phyloP scores from a whole-genome alignment of 1,140 invertebrate genomes.

The Drosophila cardini region DNA sequence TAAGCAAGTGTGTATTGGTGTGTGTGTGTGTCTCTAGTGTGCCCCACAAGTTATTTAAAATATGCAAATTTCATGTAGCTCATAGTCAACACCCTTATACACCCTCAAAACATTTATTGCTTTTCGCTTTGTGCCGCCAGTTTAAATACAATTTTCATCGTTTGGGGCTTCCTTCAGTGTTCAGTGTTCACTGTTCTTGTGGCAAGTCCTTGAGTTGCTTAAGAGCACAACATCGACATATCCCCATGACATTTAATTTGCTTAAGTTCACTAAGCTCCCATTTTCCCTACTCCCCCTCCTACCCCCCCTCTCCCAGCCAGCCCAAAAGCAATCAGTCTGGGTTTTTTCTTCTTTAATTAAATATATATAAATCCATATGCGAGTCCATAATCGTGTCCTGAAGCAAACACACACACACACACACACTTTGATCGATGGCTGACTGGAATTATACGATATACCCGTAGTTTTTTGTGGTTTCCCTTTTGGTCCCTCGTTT shows the following conservation, averaged over 20 bases:
- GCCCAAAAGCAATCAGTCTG: conserved; percentile 56
- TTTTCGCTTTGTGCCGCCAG: conserved; percentile 60
- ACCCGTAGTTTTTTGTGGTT: conserved; percentile 44
- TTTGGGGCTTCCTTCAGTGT: conserved; percentile 16
- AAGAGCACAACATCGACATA: conserved; percentile 2
- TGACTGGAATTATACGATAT: background rate
- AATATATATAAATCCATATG: conserved; percentile 38
- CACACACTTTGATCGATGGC: conserved; percentile 20
- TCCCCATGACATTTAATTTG: conserved; percentile 71
- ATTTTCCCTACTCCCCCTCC: background rate
- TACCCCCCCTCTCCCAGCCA: background rate
- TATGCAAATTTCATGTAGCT: conserved; percentile 72
- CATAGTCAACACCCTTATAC: conserved; percentile 25
- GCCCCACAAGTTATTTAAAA: conserved; percentile 78
- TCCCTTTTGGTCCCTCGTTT: background rate
- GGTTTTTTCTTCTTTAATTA: conserved; percentile 56
- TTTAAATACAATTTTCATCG: conserved; percentile 60
- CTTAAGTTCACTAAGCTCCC: conserved; percentile 68
- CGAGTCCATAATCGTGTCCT: conserved; percentile 7
- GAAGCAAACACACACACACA: too few relatives aligned
- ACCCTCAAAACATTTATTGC: conserved; percentile 66
- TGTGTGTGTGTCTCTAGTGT: conserved; percentile 31
- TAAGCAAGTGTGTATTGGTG: background rate
- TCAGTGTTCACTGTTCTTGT: too few relatives aligned
- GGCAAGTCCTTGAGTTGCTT: conserved; percentile 7